phyloP scores from a whole-genome alignment of 2,888 invertebrate species.

The Drosophila helvetica region DNA sequence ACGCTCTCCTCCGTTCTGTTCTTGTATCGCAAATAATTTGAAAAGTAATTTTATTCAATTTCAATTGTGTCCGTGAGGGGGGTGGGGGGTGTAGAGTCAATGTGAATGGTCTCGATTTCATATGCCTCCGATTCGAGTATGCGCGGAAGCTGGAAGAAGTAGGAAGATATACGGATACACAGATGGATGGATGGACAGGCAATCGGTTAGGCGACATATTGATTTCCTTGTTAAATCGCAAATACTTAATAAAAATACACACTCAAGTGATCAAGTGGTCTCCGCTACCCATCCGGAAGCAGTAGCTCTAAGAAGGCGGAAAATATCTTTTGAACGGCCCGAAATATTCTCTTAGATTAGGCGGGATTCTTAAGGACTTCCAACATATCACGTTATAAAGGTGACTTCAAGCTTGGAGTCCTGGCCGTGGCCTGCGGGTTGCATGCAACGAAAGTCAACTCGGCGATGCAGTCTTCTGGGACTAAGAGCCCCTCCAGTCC shows the following conservation, averaged over 20 bases:
- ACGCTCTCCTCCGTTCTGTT: neutral
- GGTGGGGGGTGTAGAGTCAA: neutral
- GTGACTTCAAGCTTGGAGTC: conserved; percentile 12
- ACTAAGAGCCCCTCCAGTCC: neutral
- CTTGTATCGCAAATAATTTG: conserved; percentile 71
- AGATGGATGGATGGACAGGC: conserved; percentile 13
- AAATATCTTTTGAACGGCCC: conserved; percentile 1
- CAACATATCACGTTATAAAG: conserved; percentile 3
- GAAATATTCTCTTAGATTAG: neutral
- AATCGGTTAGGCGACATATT: conserved; percentile 62
- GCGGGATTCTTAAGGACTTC: neutral
- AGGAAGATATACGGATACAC: conserved; percentile 19
- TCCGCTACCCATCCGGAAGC: conserved; percentile 18
- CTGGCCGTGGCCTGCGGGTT: neutral
- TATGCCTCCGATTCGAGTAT: conserved; percentile 42
- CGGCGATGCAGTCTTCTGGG: neutral
- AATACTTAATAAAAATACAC: conserved; percentile 67
- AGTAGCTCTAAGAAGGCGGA: neutral
- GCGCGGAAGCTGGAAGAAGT: conserved; percentile 49
- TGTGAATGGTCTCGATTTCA: conserved; percentile 45
- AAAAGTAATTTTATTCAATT: conserved; percentile 75
- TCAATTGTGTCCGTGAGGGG: conserved; percentile 52
- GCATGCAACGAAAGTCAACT: neutral
- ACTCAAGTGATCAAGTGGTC: conserved; percentile 49
- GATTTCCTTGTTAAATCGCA: conserved; percentile 63